These are phyloP conservation scores for Allophyes oxyacanthae DNA, from an alignment of 2,888 invertebrate species.

Conservation along the genomic window DNA sequence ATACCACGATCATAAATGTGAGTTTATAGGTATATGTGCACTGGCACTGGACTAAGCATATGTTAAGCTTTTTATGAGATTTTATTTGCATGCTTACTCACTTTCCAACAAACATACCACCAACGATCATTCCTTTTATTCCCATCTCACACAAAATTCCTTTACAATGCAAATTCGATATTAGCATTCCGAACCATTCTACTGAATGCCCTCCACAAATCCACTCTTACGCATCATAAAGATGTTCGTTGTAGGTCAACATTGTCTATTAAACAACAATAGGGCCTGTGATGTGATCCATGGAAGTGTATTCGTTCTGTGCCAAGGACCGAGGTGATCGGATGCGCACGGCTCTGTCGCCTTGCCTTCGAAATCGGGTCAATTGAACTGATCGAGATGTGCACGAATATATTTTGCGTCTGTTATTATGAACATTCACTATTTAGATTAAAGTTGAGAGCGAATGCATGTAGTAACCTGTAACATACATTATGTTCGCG, in stretches of 20 bases:
- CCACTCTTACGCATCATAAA: conserved; percentile 66
- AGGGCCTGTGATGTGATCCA: conserved; percentile 77
- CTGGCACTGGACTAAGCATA: conserved; percentile 3
- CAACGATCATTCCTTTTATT: conserved; percentile 19
- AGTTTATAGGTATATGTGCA: too few relatives aligned
- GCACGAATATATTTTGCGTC: conserved; percentile 35
- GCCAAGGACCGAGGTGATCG: conserved; percentile 83
- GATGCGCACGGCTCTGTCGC: conserved; percentile 78
- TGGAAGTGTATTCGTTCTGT: conserved; percentile 74
- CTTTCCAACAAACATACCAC: conserved; percentile 21
- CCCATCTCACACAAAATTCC: conserved; percentile 30
- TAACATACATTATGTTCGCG: not conserved
- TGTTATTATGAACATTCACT: conserved; percentile 37
- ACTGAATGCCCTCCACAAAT: conserved; percentile 57
- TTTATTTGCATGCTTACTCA: conserved; percentile 28
- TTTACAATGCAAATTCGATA: conserved; percentile 42
- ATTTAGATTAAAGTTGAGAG: conserved; percentile 36
- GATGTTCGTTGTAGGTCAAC: conserved; percentile 72
- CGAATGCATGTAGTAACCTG: conserved; percentile 9
- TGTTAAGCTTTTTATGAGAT: conserved; percentile 36
- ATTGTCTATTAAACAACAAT: conserved; percentile 79
- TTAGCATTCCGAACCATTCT: conserved; percentile 54
- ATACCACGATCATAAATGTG: not conserved
- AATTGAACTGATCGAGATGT: conserved; percentile 59
- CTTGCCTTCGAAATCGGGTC: conserved; percentile 75